These are phyloP conservation scores for Pammene fasciana DNA, from an alignment of 2,888 invertebrate genomes.

Conservation along the genomic window DNA sequence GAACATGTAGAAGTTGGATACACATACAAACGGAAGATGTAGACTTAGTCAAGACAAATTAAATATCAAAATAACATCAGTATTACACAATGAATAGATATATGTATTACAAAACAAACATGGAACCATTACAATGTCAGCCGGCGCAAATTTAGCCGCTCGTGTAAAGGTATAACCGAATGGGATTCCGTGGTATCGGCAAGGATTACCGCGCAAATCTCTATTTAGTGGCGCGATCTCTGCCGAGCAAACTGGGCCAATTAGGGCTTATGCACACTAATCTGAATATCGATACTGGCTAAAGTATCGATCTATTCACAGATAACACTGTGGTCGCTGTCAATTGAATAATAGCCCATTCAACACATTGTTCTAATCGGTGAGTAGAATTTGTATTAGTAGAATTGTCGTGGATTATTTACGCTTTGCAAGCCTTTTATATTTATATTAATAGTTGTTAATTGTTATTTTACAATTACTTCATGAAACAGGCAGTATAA, in stretches of 20 bases:
- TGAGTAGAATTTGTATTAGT: neutral
- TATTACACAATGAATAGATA: neutral
- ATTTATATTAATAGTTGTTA: too few species aligned
- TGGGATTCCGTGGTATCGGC: constrained; percentile 70
- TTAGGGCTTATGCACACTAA: constrained; percentile 75
- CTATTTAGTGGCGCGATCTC: constrained; percentile 76
- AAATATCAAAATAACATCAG: too few species aligned
- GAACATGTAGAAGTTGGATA: too few species aligned
- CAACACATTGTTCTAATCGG: constrained; percentile 29
- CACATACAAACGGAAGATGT: too few species aligned
- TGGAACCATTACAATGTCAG: constrained; percentile 45
- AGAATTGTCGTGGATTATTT: neutral
- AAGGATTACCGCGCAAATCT: constrained; percentile 77
- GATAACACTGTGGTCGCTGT: constrained; percentile 14
- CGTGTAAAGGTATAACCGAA: constrained; percentile 67
- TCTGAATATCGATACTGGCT: constrained; percentile 60
- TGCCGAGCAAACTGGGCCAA: constrained; percentile 74
- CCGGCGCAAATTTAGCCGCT: constrained; percentile 58
- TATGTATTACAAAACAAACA: neutral
- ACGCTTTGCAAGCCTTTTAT: too few species aligned
- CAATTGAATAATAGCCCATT: constrained; percentile 24
- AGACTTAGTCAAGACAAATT: too few species aligned
- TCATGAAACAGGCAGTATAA: too few species aligned
- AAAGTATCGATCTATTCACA: constrained; percentile 3
- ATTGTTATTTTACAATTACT: too few species aligned